A percentile compares a stretch with the other conserved stretches of the same genome.
phyloP scores from a whole-genome alignment of 1,140 invertebrate genomes.

The Drosophila gunungcola region DNA sequence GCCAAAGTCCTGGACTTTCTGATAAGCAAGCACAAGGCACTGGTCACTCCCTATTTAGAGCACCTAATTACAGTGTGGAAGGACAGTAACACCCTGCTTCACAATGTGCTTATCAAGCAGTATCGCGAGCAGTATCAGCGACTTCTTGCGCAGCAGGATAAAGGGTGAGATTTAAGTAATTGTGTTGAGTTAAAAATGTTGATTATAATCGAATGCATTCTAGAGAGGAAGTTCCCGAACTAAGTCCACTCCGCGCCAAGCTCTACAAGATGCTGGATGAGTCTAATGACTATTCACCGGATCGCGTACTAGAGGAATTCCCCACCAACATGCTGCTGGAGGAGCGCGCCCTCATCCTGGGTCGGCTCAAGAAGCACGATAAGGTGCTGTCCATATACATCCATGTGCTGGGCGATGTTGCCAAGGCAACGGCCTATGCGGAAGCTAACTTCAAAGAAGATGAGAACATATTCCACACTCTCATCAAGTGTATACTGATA shows the following conservation, averaged over 20 bases:
- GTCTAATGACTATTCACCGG: constrained; percentile 93
- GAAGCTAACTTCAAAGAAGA: constrained; percentile 88
- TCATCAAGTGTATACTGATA: constrained; percentile 88
- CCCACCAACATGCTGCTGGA: constrained; percentile 94
- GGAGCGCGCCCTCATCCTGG: constrained; percentile 96
- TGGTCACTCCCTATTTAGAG: constrained; percentile 97
- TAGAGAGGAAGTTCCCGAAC: constrained; percentile 41
- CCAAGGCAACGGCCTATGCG: constrained; percentile 94
- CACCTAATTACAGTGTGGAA: constrained; percentile 96
- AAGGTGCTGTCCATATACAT: constrained; percentile 97
- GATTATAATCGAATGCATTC: background rate
- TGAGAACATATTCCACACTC: constrained; percentile 88
- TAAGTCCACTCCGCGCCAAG: constrained; percentile 86
- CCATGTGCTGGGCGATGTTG: constrained; percentile 91
- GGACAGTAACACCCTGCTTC: constrained; percentile 94
- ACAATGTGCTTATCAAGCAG: constrained; percentile 95
- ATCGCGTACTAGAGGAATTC: constrained; percentile 94
- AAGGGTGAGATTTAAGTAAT: constrained; percentile 26
- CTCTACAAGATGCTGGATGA: constrained; percentile 93
- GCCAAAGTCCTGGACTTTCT: constrained; percentile 96
- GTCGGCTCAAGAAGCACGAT: constrained; percentile 95
- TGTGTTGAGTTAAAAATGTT: background rate
- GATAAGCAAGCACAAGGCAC: constrained; percentile 90
- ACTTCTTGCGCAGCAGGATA: constrained; percentile 34
- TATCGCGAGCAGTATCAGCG: constrained; percentile 89